Percentiles rank a stretch among this genome's conserved stretches.
phyloP scores from a whole-genome alignment of 30 jellyfish, hydroid and myxozoan species.

The Aurelia aurita region DNA sequence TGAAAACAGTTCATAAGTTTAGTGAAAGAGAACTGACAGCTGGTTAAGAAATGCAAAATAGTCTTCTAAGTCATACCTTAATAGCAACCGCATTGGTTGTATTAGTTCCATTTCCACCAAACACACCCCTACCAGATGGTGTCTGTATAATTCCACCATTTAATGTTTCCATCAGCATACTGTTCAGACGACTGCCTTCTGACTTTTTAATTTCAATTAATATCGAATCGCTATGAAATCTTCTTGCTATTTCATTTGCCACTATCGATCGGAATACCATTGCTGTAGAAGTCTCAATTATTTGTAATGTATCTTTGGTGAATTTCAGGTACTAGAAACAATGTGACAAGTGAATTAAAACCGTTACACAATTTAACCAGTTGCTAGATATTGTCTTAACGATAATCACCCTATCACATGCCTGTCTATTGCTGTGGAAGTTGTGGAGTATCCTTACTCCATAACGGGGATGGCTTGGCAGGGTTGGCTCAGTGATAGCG shows the following conservation, averaged over 20 bases:
- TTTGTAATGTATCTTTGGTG: constrained; percentile 12
- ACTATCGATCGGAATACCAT: constrained; percentile 42
- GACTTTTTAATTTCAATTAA: constrained; percentile 42
- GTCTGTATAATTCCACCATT: constrained; percentile 29
- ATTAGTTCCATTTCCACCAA: constrained; percentile 31
- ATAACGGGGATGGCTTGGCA: no score
- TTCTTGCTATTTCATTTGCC: constrained; percentile 42
- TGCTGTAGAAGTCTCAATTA: constrained; percentile 22
- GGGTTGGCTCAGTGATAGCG: no score
- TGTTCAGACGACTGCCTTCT: constrained; percentile 19
- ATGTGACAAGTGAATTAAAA: not conserved
- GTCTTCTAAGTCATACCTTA: not conserved
- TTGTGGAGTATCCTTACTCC: no score
- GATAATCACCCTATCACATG: not conserved
- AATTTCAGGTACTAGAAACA: constrained; percentile 13
- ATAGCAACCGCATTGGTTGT: constrained; percentile 7
- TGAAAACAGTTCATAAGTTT: no score
- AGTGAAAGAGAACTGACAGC: no score
- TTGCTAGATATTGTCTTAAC: no score
- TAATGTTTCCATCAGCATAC: constrained; percentile 20
- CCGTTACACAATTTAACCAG: not conserved
- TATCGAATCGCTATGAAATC: constrained; percentile 26
- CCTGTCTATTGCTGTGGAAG: constrained; percentile 20
- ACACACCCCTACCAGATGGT: constrained; percentile 37
- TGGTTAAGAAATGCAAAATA: no score